Percentiles rank a stretch among this genome's conserved stretches.
Conservation (phyloP, 2,888 invertebrate genomes). For the Amblyjoppa fuscipennis region DNA sequence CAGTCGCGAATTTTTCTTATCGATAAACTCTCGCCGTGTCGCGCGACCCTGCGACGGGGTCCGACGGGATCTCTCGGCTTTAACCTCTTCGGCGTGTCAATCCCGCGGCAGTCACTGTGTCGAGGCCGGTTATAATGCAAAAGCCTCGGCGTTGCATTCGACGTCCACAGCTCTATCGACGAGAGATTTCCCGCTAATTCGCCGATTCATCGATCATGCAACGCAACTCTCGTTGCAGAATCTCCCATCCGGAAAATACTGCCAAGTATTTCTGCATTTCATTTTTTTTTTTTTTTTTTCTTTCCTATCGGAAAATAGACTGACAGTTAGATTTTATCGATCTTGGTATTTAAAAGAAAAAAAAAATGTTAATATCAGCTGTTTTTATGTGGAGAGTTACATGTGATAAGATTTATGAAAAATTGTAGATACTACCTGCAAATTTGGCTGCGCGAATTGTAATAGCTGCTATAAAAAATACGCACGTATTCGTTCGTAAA, state of each 20-base stretch:
- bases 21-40: constrained; percentile 26
- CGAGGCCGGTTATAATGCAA: constrained; percentile 43
- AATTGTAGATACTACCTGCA: too few relatives aligned
- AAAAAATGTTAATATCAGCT: too few relatives aligned
- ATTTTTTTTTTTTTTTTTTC: constrained; percentile 17
- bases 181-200: constrained; percentile 48
- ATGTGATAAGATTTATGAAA: too few relatives aligned
- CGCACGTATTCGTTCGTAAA: constrained; percentile 60
- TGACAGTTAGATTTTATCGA: too few relatives aligned
- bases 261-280: constrained; percentile 34
- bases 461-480: constrained; percentile 51
- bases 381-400: too few relatives aligned
- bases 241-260: constrained; percentile 25
- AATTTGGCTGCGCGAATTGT: background rate
- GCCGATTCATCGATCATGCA: constrained; percentile 65
- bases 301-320: background rate
- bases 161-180: constrained; percentile 14
- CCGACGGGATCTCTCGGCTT: constrained; percentile 23
- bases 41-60: constrained; percentile 12
- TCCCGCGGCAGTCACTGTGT: constrained; percentile 47
- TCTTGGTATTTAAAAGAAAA: too few relatives aligned
- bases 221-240: constrained; percentile 49
- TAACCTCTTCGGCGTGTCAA: constrained; percentile 36
- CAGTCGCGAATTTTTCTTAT: constrained; percentile 51
- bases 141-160: constrained; percentile 32